Conservation (phyloP, 2,113 vertebrate genomes). For the Melanerpes aurifrons region DNA sequence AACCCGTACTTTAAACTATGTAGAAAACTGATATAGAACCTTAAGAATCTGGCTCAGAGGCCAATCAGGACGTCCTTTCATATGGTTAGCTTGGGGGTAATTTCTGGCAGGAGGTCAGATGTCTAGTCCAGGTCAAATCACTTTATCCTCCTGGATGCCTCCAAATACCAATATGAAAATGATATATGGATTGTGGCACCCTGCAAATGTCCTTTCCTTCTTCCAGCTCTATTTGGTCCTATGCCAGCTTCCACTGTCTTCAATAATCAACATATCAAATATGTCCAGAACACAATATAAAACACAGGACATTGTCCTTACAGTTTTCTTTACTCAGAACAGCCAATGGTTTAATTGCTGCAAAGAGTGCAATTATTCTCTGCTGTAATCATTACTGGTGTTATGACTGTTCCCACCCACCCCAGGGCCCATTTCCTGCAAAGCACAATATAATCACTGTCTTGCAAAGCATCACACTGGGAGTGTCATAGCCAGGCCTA, state of each 20-base stretch:
- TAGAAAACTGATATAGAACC: neutral
- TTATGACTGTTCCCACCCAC: neutral
- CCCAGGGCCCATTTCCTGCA: neutral
- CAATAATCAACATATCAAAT: neutral
- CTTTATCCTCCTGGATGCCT: neutral
- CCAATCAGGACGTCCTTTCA: neutral
- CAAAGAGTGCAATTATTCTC: neutral
- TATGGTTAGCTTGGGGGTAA: accelerated
- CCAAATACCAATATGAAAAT: neutral
- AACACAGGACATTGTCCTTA: neutral
- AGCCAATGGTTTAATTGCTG: neutral
- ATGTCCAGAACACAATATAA: neutral
- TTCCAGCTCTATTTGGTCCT: neutral
- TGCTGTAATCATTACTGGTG: accelerated
- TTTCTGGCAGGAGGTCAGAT: neutral
- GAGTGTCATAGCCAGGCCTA: neutral
- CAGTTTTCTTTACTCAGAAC: neutral
- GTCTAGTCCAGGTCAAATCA: neutral
- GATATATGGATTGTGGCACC: neutral
- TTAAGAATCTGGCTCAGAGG: neutral
- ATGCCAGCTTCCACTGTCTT: neutral
- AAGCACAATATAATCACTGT: neutral
- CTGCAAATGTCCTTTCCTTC: neutral
- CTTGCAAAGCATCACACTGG: neutral
- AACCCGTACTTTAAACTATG: neutral